Percentiles rank a stretch among this genome's conserved stretches.
phyloP scores from a whole-genome alignment of 2,797 vertebrate genomes.

The Antrozous pallidus region DNA sequence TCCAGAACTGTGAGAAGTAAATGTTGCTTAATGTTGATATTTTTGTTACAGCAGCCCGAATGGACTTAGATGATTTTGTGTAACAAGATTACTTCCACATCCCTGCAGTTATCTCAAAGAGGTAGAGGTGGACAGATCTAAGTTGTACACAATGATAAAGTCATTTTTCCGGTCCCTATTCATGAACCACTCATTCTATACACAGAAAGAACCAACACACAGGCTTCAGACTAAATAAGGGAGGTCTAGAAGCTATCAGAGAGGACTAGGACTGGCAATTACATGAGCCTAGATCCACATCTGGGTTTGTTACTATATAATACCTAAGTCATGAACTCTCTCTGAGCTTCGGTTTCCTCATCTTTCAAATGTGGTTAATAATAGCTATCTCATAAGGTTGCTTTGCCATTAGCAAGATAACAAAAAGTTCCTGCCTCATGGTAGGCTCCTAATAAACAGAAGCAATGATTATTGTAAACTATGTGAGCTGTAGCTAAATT shows the following conservation, averaged over 20 bases:
- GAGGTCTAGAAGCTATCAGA: not conserved
- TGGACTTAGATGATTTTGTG: not conserved
- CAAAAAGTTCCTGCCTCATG: not conserved
- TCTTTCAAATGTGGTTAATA: not conserved
- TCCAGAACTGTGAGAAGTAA: not conserved
- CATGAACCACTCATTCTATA: not conserved
- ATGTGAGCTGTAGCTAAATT: not conserved
- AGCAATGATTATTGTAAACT: not conserved
- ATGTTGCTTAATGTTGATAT: not conserved
- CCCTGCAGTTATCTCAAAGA: not conserved
- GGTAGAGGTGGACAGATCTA: not conserved
- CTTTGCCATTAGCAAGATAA: not conserved
- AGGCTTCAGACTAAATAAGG: not conserved
- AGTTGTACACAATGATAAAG: not conserved
- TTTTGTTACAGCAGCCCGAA: not conserved
- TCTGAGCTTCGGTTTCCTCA: slow-evolving; percentile 20
- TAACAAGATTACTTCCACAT: not conserved
- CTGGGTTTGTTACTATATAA: not conserved
- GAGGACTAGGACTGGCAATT: not conserved
- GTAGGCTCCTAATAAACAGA: not conserved
- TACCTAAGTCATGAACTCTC: not conserved
- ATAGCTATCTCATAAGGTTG: not conserved
- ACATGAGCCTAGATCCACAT: not conserved
- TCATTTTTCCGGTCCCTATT: slow-evolving; percentile 1
- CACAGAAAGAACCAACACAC: not conserved